Evolutionary conservation across 2,888 invertebrate genomes (phyloP), one percentile per base, ranked within the genome.

Genomic region (Drosophila borborema): DNA sequence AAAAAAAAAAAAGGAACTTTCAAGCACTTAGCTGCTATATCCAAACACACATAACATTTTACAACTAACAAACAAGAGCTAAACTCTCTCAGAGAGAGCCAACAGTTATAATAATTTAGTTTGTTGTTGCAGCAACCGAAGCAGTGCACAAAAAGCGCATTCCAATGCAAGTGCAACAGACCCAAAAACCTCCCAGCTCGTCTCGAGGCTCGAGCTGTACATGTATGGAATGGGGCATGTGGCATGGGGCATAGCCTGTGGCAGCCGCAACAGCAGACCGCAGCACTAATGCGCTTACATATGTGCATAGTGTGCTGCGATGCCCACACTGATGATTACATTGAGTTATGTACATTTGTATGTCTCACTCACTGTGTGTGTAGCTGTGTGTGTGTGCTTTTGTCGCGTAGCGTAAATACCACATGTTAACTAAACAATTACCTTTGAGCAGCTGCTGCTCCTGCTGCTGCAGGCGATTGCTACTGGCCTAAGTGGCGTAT

Each of bases 381-480:
- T 72, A 73, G 62, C 55, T 58, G 48, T 63, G 49, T 63, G 51
- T 67, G 64, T 65, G 46, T 63, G 10, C 36, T 34, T 72, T 69
- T 78, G 77, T 77, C 77, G 75, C 65, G 69, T 38, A 67, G 61
- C 54, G 73, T 72, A 82, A 84, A 81, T 85, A 80, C 90, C 90
- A 89, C 90, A 90, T 89, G 90, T 87, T 89, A 84, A 81, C 87
- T 83, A 80, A 89, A 89, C 89, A 90, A 90, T 89, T 89, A 90
- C 82, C 76, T 80, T 59, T 45, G 71, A 67, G 74, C 73, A 67
- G 61, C 66, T 77, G 70, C 67, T 72, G 63, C 64, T 28, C 28
- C 6, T 69, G 60, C 67, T 75, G 70, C 65, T 69, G 64, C 62
- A 8, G 28, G 48, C 66, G 14, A 28, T 41, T 16, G 16, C 66